Evolutionary conservation across 64 coral and sea anemone genomes (phyloP).

Genomic region (Actinia tenebrosa): DNA sequence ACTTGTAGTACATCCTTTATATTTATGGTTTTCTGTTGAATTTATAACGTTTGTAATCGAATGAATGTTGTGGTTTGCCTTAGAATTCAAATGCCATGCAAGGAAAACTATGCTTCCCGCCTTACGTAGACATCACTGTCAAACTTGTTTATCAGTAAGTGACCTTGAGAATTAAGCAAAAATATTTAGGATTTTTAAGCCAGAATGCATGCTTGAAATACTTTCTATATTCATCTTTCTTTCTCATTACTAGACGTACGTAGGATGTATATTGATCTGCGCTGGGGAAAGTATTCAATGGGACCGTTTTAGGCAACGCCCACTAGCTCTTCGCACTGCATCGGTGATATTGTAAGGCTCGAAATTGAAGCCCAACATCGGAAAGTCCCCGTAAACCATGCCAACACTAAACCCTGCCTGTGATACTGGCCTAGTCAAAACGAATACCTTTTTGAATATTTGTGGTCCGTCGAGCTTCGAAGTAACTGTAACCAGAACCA

Average conservation of each 20-base stretch:
- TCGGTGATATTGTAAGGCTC: neutral
- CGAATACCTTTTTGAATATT: neutral
- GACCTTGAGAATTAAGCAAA: conserved; percentile 1
- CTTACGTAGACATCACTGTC: neutral
- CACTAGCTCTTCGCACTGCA: neutral
- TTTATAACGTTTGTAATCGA: neutral
- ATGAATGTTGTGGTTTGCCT: neutral
- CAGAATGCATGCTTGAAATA: neutral
- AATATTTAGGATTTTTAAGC: neutral
- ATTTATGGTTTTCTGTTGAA: no score
- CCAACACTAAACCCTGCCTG: neutral
- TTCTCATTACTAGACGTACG: neutral
- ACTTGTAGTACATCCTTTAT: no score
- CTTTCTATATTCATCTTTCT: neutral
- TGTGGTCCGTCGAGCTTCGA: neutral
- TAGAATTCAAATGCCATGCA: neutral
- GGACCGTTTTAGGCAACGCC: neutral
- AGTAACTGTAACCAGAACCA: neutral
- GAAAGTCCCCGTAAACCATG: neutral
- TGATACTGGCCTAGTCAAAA: neutral
- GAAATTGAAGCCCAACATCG: neutral
- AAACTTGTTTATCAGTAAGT: neutral
- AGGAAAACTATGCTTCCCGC: neutral
- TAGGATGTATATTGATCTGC: neutral
- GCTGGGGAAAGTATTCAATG: neutral